Base-by-base conservation (phyloP, 2,888 invertebrate genomes). In the Aquatica leii region DNA sequence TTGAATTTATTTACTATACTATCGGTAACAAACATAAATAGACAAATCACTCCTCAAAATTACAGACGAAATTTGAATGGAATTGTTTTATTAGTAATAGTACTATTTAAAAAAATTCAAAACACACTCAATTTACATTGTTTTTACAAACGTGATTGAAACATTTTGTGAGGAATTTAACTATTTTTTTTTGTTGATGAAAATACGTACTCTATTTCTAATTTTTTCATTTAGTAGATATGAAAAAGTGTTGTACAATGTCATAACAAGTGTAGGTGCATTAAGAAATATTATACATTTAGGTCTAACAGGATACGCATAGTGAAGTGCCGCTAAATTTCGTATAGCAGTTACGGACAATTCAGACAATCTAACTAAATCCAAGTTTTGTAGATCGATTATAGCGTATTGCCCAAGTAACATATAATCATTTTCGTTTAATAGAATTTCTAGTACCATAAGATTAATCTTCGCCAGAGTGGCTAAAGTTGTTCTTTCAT, bases 371-470 rank as follows among this genome's bases (percentile, higher is more conserved):
- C 31, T 87, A 70, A 0, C 84, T 77, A 1, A 88, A 87, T 0
- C 86, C 86, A 41, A 84, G 81, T 21, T 18, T 21, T 49, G 1
- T 37, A 18, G 14, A n/a, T 60, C 53, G 40, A 86, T 76, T 17
- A 89, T 75, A n/a, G 80, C 20, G 85, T 80, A 78, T 85, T 74
- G 0, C 86, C 86, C n/a, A n/a, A n/a, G n/a, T n/a, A n/a, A n/a
- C n/a, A n/a, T n/a, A n/a, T n/a, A n/a, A n/a, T n/a, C 88, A 71
- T 88, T 87, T 70, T 87, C 87, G 12, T 84, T 70, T 69, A 87
- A 73, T 57, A 84, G 73, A 61, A 87, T 83, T 70, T 88, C 88
- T 62, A 84, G 82, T 43, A 86, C 75, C 80, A 87, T 84, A 52
- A 83, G 82, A 0, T 20, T n/a, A 18, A 18, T 46, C 20, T n/a